Conservation (phyloP, 2,113 vertebrate species). For the Dryoscopus gambensis region DNA sequence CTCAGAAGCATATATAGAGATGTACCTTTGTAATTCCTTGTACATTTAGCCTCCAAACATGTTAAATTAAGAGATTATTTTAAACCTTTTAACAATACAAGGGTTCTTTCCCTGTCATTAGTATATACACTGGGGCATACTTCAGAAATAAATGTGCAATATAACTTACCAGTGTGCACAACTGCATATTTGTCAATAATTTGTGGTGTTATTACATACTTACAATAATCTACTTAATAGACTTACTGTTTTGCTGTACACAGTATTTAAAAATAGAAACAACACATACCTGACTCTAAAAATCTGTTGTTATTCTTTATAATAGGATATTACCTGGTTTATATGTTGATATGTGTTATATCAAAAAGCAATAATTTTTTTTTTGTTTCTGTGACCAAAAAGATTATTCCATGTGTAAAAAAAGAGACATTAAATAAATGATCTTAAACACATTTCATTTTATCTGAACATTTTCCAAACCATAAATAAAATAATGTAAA, state of each 20-base stretch:
- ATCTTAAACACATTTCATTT: background rate
- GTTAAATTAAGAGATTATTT: background rate
- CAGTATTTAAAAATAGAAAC: background rate
- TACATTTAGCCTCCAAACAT: background rate
- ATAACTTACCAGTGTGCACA: background rate
- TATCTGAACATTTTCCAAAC: background rate
- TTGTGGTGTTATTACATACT: background rate
- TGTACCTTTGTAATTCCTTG: background rate
- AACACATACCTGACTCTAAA: background rate
- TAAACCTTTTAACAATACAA: background rate
- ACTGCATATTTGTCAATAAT: background rate
- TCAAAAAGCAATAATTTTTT: background rate
- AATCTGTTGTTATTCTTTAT: background rate
- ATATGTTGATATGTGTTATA: background rate
- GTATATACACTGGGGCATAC: too few relatives aligned
- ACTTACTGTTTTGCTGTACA: background rate
- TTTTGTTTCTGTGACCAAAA: background rate
- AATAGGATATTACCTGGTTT: background rate
- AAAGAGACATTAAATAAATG: background rate
- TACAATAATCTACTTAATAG: background rate
- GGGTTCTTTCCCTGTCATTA: background rate
- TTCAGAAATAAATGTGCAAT: background rate
- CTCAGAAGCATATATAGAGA: background rate
- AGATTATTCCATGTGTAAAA: background rate
- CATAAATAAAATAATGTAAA: background rate